Conservation (phyloP, 2,113 vertebrate genomes). For the Onychostoma macrolepis region DNA sequence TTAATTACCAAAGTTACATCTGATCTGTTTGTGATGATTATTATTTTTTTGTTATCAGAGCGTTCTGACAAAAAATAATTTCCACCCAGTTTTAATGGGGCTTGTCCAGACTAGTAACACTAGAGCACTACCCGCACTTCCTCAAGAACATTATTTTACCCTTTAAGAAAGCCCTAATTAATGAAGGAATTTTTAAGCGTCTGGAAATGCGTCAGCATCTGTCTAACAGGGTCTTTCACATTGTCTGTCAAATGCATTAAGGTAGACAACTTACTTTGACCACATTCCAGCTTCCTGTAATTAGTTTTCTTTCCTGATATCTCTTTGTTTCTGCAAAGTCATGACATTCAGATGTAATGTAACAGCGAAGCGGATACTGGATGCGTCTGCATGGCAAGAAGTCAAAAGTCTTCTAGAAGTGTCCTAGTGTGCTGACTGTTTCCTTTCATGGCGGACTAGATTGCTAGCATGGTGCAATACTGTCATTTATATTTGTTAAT, state of each 20-base stretch:
- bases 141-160: neutral
- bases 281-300: conserved; percentile 62
- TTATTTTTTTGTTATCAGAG: conserved; percentile 40
- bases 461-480: conserved; percentile 54
- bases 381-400: neutral
- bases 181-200: neutral
- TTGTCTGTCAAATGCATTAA: neutral
- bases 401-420: neutral
- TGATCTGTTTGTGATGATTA: conserved; percentile 37
- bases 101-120: neutral
- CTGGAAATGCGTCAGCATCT: neutral
- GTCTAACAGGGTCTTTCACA: neutral
- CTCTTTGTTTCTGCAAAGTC: conserved; percentile 18
- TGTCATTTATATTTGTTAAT: conserved; percentile 29
- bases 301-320: conserved; percentile 12
- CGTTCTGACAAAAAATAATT: conserved; percentile 38
- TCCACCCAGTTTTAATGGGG: conserved; percentile 41
- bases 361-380: neutral
- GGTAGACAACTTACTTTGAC: neutral
- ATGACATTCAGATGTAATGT: neutral
- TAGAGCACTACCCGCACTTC: conserved; percentile 21
- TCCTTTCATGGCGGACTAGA: conserved; percentile 36
- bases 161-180: neutral
- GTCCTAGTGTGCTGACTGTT: conserved; percentile 29
- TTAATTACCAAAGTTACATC: conserved; percentile 65